phyloP scores from a whole-genome alignment of 2,888 invertebrate genomes.

The Liposcelis brunnea region DNA sequence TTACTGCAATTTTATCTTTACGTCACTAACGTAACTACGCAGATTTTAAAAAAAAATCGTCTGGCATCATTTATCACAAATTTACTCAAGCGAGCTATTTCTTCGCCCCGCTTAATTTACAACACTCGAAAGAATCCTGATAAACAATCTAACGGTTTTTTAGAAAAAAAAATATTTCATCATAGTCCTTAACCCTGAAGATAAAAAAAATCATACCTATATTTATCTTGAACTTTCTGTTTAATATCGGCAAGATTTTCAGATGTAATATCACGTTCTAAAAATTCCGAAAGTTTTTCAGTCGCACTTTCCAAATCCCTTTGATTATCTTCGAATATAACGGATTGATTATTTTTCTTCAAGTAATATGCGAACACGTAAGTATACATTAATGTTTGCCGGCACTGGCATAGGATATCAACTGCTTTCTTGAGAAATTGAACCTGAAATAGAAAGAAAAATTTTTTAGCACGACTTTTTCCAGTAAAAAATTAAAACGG shows the following conservation, averaged over 20 bases:
- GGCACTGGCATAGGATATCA: constrained; percentile 89
- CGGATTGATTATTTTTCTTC: constrained; percentile 94
- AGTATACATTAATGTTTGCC: constrained; percentile 97
- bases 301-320: constrained; percentile 95
- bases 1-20: too few relatives aligned
- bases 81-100: too few relatives aligned
- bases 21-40: too few relatives aligned
- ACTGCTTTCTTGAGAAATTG: constrained; percentile 97
- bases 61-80: too few relatives aligned
- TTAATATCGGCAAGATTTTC: constrained; percentile 95
- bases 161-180: too few relatives aligned
- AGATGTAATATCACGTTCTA: constrained; percentile 93
- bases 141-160: too few relatives aligned
- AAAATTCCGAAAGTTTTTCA: constrained; percentile 90
- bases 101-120: too few relatives aligned
- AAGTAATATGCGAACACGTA: constrained; percentile 99
- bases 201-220: constrained; percentile 44
- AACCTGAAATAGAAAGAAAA: constrained; percentile 38
- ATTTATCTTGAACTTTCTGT: constrained; percentile 97
- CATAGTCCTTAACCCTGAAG: background rate
- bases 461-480: constrained; percentile 1
- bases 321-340: constrained; percentile 98
- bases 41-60: too few relatives aligned
- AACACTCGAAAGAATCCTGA: too few relatives aligned
- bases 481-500: too few relatives aligned